Percentiles rank a stretch among this genome's conserved stretches.
phyloP scores from a whole-genome alignment of 1,140 invertebrate genomes.

The Ylistrum balloti region DNA sequence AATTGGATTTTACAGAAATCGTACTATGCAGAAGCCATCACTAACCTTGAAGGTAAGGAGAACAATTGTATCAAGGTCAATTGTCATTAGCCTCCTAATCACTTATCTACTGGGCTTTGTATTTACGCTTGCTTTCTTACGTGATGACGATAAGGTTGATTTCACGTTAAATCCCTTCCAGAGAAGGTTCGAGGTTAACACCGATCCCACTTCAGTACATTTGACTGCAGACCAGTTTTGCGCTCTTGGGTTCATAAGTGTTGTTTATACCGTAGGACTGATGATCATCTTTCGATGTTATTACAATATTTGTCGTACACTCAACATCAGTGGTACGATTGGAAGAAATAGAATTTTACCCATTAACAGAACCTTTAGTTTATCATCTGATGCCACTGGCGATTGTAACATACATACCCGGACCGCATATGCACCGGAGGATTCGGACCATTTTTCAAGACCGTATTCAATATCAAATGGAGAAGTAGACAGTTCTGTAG shows the following conservation, averaged over 20 bases:
- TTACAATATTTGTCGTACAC: conserved; percentile 69
- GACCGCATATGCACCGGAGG: background rate
- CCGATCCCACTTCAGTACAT: background rate
- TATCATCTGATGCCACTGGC: conserved; percentile 58
- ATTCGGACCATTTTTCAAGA: conserved; percentile 21
- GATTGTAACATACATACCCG: conserved; percentile 42
- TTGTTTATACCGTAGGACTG: conserved; percentile 57
- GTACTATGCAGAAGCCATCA: conserved; percentile 66
- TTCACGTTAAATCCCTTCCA: conserved; percentile 66
- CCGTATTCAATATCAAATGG: conserved; percentile 48
- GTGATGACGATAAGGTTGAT: conserved; percentile 50
- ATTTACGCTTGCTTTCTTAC: conserved; percentile 64
- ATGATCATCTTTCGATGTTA: conserved; percentile 67
- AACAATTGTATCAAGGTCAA: conserved; percentile 67
- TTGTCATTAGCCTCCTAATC: conserved; percentile 66
- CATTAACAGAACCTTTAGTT: conserved; percentile 54
- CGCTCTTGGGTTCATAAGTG: conserved; percentile 59
- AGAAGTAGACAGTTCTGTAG: conserved; percentile 47
- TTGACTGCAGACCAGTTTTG: conserved; percentile 53
- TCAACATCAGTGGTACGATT: conserved; percentile 62
- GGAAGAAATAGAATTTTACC: conserved; percentile 66
- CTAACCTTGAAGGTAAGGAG: conserved; percentile 63
- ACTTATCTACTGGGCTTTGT: conserved; percentile 64
- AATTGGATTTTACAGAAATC: conserved; percentile 73
- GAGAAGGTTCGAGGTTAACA: conserved; percentile 44